phyloP scores from a whole-genome alignment of 2,113 vertebrate genomes.

The Anguilla rostrata region DNA sequence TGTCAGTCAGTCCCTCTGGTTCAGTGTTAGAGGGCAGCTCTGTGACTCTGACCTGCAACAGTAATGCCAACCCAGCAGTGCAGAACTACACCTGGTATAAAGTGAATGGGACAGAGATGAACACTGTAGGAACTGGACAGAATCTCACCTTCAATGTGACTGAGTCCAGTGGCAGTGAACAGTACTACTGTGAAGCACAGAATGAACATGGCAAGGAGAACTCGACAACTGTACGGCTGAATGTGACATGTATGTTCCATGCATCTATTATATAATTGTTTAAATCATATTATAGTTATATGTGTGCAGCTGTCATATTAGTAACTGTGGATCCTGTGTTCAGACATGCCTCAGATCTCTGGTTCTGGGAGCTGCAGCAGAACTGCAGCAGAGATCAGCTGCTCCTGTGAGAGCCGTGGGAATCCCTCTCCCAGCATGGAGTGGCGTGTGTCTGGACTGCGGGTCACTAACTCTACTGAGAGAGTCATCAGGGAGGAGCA shows the following conservation, averaged over 20 bases:
- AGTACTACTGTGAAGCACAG: conserved; percentile 50
- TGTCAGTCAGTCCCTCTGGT: conserved; percentile 38
- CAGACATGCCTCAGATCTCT: no score
- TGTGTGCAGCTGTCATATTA: no score
- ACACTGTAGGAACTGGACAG: conserved; percentile 36
- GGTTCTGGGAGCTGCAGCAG: no score
- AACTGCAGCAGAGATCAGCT: no score
- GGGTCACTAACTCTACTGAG: no score
- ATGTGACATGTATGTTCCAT: no score
- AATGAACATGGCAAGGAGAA: conserved; percentile 50
- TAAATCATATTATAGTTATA: background rate
- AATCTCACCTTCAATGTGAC: conserved; percentile 51
- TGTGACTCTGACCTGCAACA: conserved; percentile 59
- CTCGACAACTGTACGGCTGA: conserved; percentile 21
- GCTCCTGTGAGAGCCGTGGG: no score
- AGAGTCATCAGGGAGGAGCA: no score
- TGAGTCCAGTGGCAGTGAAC: conserved; percentile 52
- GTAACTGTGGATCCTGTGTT: no score
- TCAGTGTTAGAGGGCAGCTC: conserved; percentile 48
- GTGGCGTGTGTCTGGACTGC: no score
- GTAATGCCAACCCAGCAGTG: conserved; percentile 51
- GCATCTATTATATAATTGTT: no score
- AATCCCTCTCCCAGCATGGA: no score
- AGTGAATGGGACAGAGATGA: conserved; percentile 36
- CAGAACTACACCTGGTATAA: conserved; percentile 63